Conservation (phyloP, 2,113 vertebrate genomes). For the Gymnobelideus leadbeateri region DNA sequence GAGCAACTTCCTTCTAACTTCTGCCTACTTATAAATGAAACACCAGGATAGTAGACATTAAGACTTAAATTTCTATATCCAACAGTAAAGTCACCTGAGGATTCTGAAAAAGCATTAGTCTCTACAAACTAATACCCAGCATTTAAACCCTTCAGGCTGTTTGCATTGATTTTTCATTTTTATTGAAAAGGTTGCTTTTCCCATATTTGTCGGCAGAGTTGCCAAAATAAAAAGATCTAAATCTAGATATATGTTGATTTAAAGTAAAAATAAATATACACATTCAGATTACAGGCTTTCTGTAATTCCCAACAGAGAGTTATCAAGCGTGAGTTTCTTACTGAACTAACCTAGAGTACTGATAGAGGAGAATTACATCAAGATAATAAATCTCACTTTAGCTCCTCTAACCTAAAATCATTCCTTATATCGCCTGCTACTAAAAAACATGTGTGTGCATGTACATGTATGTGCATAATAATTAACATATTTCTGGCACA, state of each 20-base stretch:
- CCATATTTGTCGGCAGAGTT: constrained; percentile 58
- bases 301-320: neutral
- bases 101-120: constrained; percentile 57
- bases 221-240: constrained; percentile 37
- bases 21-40: constrained; percentile 40
- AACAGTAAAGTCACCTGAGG: constrained; percentile 67
- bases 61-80: constrained; percentile 36
- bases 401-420: neutral
- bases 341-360: neutral
- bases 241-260: constrained; percentile 36
- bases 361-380: neutral
- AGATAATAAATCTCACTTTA: constrained; percentile 1
- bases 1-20: constrained; percentile 20
- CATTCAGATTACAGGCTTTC: constrained; percentile 22
- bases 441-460: too few relatives aligned
- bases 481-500: neutral
- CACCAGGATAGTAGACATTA: constrained; percentile 52
- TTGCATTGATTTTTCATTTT: constrained; percentile 72
- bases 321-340: neutral
- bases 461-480: too few relatives aligned
- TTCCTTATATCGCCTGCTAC: too few relatives aligned
- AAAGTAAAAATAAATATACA: constrained; percentile 36
- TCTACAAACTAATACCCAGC: constrained; percentile 66
- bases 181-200: constrained; percentile 55
- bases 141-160: constrained; percentile 46